Evolutionary conservation across 2,888 invertebrate species (phyloP), one percentile per base, ranked within the genome.

Genomic region (Xestia rhomboidea): DNA sequence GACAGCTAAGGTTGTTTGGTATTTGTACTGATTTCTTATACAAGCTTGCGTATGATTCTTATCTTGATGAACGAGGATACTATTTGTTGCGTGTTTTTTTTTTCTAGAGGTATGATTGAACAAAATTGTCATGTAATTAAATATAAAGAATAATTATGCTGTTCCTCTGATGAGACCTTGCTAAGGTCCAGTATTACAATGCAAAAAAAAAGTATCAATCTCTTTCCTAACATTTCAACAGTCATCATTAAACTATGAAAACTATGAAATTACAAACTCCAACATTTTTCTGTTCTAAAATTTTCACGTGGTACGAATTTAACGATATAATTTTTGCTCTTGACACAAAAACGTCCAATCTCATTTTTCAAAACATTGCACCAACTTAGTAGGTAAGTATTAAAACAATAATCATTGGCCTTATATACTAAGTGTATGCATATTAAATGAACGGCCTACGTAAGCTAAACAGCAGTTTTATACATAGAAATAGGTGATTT

Each of bases 401-500:
- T 34, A 72, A 51, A 64, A 77, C 51, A 68, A 70, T 67, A 76
- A 76, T 68, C 72, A 79, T 76, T 81, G 82, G 24, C 86, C 84
- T 76, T 73, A 71, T 64, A 72, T 68, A 68, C 38, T 68, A 63
- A 84, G 62, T 71, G 51, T 51, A 68, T 80, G 68, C 49, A 76
- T 72, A 83, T 79, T 70, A 74, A 75, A 57, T 57, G 68, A 80
- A 74, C 62, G 41, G 62, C 34, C 60, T 72, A 76, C 24, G 70
- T 82, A 44, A 69, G 66, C 62, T 74, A 70, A 64, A 76, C 76
- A 68, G 76, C 38, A 46, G 11, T 49, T 83, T 73, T 73, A 69
- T 67, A 73, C 72, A 76, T 77, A 77, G 30, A 78, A 80, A 73
- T 62, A 18, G 69, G 76, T 67, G 69, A 83, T 83, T 87, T 79